Percentiles rank a stretch among this genome's conserved stretches.
Conservation (phyloP, 2,113 vertebrate genomes). For the Myiopsitta monachus region DNA sequence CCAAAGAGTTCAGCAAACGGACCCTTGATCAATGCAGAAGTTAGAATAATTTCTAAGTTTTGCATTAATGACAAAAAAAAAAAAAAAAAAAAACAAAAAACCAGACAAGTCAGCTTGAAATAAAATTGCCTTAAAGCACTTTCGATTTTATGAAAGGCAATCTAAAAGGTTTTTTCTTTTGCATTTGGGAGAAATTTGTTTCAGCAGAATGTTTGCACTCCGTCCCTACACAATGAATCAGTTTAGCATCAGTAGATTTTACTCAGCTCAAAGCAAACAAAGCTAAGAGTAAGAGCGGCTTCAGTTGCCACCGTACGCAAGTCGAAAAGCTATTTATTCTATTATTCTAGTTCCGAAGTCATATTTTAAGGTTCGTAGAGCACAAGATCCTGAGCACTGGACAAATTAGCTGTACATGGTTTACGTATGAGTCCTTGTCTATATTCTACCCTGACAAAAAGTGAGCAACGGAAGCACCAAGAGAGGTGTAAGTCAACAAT, state of each 20-base stretch:
- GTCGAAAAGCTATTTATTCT: slow-evolving; percentile 6
- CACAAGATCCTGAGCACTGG: slow-evolving; percentile 31
- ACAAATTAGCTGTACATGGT: slow-evolving; percentile 27
- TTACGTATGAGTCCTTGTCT: background rate
- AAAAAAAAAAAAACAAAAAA: background rate
- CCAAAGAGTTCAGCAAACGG: slow-evolving; percentile 3
- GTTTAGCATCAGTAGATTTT: slow-evolving; percentile 6
- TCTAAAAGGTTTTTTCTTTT: background rate
- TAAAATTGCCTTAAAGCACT: slow-evolving; percentile 13
- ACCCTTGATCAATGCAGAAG: slow-evolving; percentile 46
- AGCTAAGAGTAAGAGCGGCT: background rate
- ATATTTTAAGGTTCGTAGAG: slow-evolving; percentile 22
- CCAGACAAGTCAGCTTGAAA: slow-evolving; percentile 48
- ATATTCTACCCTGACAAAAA: background rate
- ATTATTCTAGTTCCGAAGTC: background rate
- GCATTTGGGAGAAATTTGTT: background rate
- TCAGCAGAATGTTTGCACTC: background rate
- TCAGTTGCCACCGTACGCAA: background rate
- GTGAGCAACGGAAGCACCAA: background rate
- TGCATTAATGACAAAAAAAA: slow-evolving; percentile 14
- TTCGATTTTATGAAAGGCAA: slow-evolving; percentile 40
- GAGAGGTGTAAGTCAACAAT: background rate
- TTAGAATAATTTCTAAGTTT: slow-evolving; percentile 35
- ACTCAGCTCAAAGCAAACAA: background rate
- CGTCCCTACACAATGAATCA: background rate